A percentile compares a stretch with the other conserved stretches of the same genome.
Conservation (phyloP, 2,888 invertebrate species). For the Exephanes ischioxanthus region DNA sequence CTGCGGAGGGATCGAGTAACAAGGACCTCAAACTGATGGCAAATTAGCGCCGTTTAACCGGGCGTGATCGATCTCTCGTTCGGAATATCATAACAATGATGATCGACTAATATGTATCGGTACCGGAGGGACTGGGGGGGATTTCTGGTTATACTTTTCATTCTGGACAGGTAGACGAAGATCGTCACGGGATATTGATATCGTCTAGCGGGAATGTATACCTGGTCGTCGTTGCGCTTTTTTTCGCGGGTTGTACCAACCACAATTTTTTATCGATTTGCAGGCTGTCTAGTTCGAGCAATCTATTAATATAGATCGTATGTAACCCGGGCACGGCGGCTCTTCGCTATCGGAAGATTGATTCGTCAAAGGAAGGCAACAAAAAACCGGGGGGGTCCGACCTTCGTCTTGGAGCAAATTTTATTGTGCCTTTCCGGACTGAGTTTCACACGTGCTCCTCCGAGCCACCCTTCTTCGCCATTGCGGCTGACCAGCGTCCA, state of each 20-base stretch:
- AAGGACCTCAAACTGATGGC: constrained; percentile 63
- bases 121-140: constrained; percentile 45
- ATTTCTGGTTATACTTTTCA: constrained; percentile 48
- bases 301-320: constrained; percentile 65
- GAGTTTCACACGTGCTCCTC: constrained; percentile 11
- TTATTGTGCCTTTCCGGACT: constrained; percentile 12
- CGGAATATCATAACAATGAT: constrained; percentile 65
- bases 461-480: not conserved
- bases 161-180: constrained; percentile 58
- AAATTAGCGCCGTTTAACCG: constrained; percentile 62
- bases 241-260: constrained; percentile 54
- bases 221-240: constrained; percentile 75
- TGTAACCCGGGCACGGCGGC: constrained; percentile 15
- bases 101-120: constrained; percentile 64
- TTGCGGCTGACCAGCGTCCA: constrained; percentile 21
- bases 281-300: constrained; percentile 43
- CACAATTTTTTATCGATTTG: constrained; percentile 64
- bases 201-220: constrained; percentile 59
- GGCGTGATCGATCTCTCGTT: constrained; percentile 67
- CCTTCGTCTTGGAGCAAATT: constrained; percentile 21
- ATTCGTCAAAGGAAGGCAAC: constrained; percentile 52
- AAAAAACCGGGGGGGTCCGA: constrained; percentile 1
- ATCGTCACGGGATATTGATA: constrained; percentile 58
- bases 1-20: constrained; percentile 31
- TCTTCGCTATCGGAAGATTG: constrained; percentile 54